Evolutionary conservation across 2,888 invertebrate species (phyloP).

Genomic region (Erannis defoliaria): DNA sequence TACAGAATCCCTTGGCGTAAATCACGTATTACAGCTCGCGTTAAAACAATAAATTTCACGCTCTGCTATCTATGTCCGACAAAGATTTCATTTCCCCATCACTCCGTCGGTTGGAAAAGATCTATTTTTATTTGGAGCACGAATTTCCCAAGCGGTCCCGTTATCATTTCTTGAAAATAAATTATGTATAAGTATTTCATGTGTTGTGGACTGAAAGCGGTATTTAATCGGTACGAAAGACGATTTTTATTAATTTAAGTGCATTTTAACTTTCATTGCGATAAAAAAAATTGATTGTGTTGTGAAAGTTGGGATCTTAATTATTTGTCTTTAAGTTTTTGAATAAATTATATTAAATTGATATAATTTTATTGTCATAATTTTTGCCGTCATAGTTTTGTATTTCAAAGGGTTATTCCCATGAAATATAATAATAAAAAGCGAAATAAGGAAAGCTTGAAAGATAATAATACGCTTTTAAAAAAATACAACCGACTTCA

Average conservation of each 20-base stretch:
- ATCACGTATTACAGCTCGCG: conserved; percentile 3
- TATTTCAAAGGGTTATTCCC: no score
- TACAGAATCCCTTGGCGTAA: conserved; percentile 1
- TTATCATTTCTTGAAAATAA: conserved; percentile 41
- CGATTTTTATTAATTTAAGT: no score
- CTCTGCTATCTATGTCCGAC: conserved; percentile 22
- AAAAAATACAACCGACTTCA: no score
- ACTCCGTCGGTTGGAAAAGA: conserved; percentile 32
- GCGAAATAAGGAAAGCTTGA: background rate
- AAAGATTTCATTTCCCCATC: conserved; percentile 36
- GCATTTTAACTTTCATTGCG: no score
- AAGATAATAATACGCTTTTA: no score
- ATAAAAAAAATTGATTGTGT: no score
- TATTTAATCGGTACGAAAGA: conserved; percentile 3
- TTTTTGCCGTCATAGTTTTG: no score
- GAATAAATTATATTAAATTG: no score
- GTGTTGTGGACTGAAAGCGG: conserved; percentile 16
- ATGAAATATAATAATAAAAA: background rate
- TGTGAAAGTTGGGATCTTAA: no score
- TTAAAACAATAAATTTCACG: conserved; percentile 34
- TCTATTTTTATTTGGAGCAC: conserved; percentile 37
- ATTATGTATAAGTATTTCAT: conserved; percentile 32
- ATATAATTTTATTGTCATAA: no score
- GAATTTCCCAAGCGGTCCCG: conserved; percentile 43
- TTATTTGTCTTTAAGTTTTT: no score